Evolutionary conservation across 2,113 vertebrate species (phyloP).

Genomic region (Microcebus jonahi): DNA sequence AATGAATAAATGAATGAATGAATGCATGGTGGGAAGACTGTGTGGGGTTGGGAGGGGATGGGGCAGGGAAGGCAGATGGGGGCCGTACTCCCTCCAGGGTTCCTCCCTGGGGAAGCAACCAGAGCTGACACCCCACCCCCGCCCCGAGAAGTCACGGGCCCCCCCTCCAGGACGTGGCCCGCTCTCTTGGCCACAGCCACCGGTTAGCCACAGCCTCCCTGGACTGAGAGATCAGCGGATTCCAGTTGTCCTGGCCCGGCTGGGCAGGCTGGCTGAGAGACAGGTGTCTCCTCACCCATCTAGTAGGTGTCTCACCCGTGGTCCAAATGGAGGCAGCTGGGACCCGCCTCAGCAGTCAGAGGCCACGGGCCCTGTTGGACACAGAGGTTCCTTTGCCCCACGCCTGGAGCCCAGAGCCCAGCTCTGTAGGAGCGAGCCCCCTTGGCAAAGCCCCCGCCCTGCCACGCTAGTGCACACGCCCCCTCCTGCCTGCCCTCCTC

Average conservation of each 20-base stretch:
- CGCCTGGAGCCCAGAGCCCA: no score
- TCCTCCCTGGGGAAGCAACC: neutral
- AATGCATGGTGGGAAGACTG: neutral
- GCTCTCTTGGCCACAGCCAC: no score
- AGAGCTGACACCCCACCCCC: neutral
- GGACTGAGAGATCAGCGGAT: neutral
- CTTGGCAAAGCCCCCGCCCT: neutral
- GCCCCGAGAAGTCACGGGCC: accelerated
- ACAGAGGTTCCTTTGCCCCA: accelerated
- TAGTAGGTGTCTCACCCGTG: neutral
- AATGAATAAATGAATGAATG: no score
- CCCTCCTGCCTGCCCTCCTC: neutral
- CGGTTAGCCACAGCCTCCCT: neutral
- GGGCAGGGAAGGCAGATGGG: neutral
- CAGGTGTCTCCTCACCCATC: neutral
- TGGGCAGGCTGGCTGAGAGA: no score
- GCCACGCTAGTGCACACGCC: no score
- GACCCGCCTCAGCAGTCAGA: neutral
- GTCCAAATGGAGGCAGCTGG: neutral
- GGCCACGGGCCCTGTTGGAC: neutral
- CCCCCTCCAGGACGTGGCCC: no score
- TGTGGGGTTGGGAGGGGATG: neutral
- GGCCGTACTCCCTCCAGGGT: neutral
- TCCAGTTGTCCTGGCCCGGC: no score
- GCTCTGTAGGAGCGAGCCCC: neutral